These are phyloP conservation scores for Rhabdomys dilectus DNA, from an alignment of 2,113 vertebrate genomes.

Conservation along the genomic window DNA sequence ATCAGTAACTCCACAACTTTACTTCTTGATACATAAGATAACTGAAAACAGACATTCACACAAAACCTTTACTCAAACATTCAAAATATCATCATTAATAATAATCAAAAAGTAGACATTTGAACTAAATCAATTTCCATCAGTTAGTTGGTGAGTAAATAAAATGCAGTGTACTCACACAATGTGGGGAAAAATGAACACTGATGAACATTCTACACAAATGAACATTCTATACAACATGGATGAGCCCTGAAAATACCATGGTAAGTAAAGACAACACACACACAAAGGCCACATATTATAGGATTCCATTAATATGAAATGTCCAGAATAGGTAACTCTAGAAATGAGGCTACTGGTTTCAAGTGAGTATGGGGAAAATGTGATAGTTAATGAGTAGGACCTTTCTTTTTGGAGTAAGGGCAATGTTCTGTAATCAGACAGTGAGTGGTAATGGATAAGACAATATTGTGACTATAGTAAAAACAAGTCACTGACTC, in stretches of 20 bases:
- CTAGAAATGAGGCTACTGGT: conserved; percentile 52
- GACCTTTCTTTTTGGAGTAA: conserved; percentile 44
- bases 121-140: conserved; percentile 51
- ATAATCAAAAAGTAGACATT: conserved; percentile 13
- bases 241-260: conserved; percentile 47
- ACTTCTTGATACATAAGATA: conserved; percentile 50
- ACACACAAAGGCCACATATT: conserved; percentile 41
- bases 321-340: conserved; percentile 55
- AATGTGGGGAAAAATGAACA: conserved; percentile 20
- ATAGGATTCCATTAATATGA: conserved; percentile 64
- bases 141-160: conserved; percentile 36
- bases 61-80: conserved; percentile 62
- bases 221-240: conserved; percentile 12
- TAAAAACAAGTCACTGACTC: conserved; percentile 53
- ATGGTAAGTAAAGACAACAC: conserved; percentile 30
- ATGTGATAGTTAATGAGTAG: conserved; percentile 38
- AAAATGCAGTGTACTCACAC: conserved; percentile 39
- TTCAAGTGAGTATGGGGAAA: background rate
- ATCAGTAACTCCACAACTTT: conserved; percentile 64
- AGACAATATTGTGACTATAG: conserved; percentile 37
- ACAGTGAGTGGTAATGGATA: conserved; percentile 17
- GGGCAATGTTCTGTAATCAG: conserved; percentile 52
- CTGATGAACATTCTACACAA: too few relatives aligned
- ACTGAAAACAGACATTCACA: conserved; percentile 50
- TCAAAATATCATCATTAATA: conserved; percentile 50